phyloP scores from a whole-genome alignment of 2,113 vertebrate species.

The Motacilla alba region DNA sequence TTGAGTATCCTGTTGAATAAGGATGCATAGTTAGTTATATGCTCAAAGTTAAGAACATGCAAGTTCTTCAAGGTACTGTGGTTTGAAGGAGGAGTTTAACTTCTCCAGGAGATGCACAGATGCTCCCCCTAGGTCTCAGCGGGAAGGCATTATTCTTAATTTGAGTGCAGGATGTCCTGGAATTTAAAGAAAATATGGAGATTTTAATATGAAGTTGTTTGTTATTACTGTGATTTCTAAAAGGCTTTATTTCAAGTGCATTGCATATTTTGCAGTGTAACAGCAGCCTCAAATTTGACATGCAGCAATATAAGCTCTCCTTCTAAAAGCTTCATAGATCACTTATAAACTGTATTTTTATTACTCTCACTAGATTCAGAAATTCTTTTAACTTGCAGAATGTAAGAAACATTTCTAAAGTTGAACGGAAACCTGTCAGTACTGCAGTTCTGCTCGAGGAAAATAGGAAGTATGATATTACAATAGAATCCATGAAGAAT shows the following conservation, averaged over 20 bases:
- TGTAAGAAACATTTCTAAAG: slow-evolving; percentile 50
- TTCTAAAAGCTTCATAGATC: neutral
- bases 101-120: neutral
- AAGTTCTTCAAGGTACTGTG: neutral
- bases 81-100: neutral
- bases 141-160: neutral
- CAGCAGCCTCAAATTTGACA: accelerated
- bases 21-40: neutral
- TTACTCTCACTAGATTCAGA: neutral
- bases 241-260: neutral
- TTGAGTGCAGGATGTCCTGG: neutral
- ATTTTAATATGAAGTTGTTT: neutral
- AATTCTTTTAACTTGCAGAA: slow-evolving; percentile 59
- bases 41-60: neutral
- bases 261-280: neutral
- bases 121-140: neutral
- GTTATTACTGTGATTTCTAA: neutral
- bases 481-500: slow-evolving; percentile 73
- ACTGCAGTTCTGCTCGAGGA: slow-evolving; percentile 71
- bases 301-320: neutral
- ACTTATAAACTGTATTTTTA: neutral
- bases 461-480: slow-evolving; percentile 70
- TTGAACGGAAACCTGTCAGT: slow-evolving; percentile 54
- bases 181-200: neutral
- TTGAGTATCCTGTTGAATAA: neutral